Conservation (phyloP, 1,140 invertebrate genomes). For the Chymomyza costata region DNA sequence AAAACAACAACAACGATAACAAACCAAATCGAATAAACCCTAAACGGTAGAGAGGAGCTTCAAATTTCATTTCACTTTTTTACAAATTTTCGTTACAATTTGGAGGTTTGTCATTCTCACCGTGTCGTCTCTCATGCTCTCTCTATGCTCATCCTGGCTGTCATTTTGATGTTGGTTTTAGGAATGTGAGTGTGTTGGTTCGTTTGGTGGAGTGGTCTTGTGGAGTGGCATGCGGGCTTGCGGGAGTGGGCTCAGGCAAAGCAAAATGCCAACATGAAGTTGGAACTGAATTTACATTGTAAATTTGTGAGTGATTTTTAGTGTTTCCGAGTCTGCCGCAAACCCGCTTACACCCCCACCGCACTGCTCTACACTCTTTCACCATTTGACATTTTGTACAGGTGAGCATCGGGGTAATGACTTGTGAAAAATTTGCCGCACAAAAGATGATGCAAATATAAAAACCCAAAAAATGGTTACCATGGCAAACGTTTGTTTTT, state of each 20-base stretch:
- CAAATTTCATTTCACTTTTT: slow-evolving; percentile 63
- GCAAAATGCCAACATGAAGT: slow-evolving; percentile 29
- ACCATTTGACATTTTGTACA: slow-evolving; percentile 26
- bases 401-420: slow-evolving; percentile 33
- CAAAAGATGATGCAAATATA: neutral
- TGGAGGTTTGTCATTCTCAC: slow-evolving; percentile 23
- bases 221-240: neutral
- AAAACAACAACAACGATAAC: too few relatives aligned
- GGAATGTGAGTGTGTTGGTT: too few relatives aligned
- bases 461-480: slow-evolving; percentile 2
- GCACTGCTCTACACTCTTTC: too few relatives aligned
- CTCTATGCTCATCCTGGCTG: too few relatives aligned
- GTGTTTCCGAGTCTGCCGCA: slow-evolving; percentile 21
- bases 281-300: slow-evolving; percentile 46
- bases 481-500: too few relatives aligned
- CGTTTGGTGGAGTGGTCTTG: slow-evolving; percentile 8
- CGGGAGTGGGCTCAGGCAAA: neutral
- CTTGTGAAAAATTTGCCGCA: slow-evolving; percentile 16
- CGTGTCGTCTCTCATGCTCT: too few relatives aligned
- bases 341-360: too few relatives aligned
- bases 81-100: slow-evolving; percentile 51
- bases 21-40: neutral
- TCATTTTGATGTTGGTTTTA: too few relatives aligned
- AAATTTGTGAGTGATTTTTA: slow-evolving; percentile 52
- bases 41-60: slow-evolving; percentile 24